Evolutionary conservation across 2,113 vertebrate genomes (phyloP).

Genomic region (Athene noctua): DNA sequence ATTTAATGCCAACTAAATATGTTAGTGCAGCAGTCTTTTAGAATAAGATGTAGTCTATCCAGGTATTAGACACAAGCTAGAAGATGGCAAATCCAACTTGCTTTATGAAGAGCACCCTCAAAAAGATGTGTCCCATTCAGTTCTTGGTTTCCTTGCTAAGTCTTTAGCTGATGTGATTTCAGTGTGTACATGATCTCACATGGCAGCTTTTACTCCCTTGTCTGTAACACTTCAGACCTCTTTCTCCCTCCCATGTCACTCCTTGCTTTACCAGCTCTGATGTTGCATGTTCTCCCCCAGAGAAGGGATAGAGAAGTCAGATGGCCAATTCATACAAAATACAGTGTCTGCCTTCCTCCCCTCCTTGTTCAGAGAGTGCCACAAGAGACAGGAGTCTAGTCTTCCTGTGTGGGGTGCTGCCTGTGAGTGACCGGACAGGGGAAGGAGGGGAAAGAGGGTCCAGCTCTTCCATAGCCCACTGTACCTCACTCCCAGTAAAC

Average conservation of each 20-base stretch:
- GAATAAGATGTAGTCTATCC: background rate
- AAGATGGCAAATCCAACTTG: background rate
- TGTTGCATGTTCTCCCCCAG: background rate
- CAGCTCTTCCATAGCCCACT: background rate
- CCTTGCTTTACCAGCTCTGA: background rate
- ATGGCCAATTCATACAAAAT: background rate
- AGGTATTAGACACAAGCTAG: background rate
- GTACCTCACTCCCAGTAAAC: background rate
- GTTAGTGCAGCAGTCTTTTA: background rate
- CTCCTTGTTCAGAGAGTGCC: background rate
- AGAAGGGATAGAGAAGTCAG: background rate
- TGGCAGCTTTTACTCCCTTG: background rate
- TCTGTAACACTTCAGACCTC: background rate
- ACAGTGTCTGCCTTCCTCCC: background rate
- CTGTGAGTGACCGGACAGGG: background rate
- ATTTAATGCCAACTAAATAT: background rate
- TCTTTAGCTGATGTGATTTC: background rate
- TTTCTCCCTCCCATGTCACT: background rate
- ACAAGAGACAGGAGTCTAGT: no score
- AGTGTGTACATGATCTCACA: background rate
- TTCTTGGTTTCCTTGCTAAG: background rate
- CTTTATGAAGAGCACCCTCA: background rate
- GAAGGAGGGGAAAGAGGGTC: background rate
- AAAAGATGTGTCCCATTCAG: background rate
- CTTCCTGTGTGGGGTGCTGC: background rate